Conservation (phyloP, 2,113 vertebrate species). For the Esox niger region DNA sequence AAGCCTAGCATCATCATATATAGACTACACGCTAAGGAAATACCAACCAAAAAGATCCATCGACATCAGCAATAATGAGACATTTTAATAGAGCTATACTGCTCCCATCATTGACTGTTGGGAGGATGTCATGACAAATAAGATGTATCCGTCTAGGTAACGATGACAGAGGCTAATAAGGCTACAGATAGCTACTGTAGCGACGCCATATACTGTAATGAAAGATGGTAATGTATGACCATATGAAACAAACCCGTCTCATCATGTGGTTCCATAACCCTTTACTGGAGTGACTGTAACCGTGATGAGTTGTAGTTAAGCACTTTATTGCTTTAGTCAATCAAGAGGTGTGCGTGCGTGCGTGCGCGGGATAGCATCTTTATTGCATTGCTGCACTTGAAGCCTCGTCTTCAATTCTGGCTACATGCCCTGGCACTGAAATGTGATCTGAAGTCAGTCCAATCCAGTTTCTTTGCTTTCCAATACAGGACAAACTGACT, state of each 20-base stretch:
- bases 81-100: constrained; percentile 43
- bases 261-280: constrained; percentile 63
- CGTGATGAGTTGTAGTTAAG: constrained; percentile 43
- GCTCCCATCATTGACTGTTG: constrained; percentile 35
- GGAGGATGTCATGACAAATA: constrained; percentile 40
- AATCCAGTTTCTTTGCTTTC: neutral
- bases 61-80: constrained; percentile 13
- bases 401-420: neutral
- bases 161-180: constrained; percentile 53
- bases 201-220: constrained; percentile 17
- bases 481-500: neutral
- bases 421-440: neutral
- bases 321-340: constrained; percentile 50
- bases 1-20: neutral
- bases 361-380: neutral
- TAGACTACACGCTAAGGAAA: neutral
- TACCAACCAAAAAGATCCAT: constrained; percentile 31
- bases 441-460: neutral
- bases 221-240: constrained; percentile 39
- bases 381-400: neutral
- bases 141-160: constrained; percentile 52
- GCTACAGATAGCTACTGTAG: constrained; percentile 17
- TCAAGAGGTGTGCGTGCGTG: neutral
- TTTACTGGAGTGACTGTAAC: constrained; percentile 41
- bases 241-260: constrained; percentile 51